A percentile compares a stretch with the other conserved stretches of the same genome.
phyloP scores from a whole-genome alignment of 2,888 invertebrate species.

The Aradus depressus region DNA sequence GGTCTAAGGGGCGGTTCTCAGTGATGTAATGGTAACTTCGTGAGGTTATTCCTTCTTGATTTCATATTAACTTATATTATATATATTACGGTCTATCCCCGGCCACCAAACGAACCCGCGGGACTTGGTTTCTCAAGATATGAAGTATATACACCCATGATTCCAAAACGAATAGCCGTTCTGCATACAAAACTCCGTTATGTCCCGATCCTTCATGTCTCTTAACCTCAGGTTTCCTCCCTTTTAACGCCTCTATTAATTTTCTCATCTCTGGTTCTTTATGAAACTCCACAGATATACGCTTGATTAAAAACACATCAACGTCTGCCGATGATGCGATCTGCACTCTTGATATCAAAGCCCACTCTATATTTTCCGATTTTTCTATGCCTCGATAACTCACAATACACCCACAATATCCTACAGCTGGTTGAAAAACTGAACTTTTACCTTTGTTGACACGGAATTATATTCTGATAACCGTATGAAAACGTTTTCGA shows the following conservation, averaged over 20 bases:
- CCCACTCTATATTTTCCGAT: conserved; percentile 10
- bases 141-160: conserved; percentile 6
- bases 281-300: too few species aligned
- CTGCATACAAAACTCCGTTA: too few species aligned
- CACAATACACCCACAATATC: conserved; percentile 20
- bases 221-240: too few species aligned
- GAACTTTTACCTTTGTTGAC: conserved; percentile 30
- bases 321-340: conserved; percentile 23
- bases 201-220: too few species aligned
- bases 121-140: conserved; percentile 3
- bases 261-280: too few species aligned
- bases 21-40: conserved; percentile 7
- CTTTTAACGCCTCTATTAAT: too few species aligned
- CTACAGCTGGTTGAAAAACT: conserved; percentile 14
- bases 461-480: conserved; percentile 26
- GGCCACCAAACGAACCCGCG: too few species aligned
- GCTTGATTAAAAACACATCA: too few species aligned
- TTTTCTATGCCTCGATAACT: conserved; percentile 18
- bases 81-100: too few species aligned
- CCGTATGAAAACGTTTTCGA: conserved; percentile 22
- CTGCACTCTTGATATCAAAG: conserved; percentile 6
- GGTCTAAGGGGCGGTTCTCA: conserved; percentile 11
- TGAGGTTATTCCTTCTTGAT: conserved; percentile 2
- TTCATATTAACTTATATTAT: neutral
- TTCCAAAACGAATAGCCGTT: too few species aligned